Evolutionary conservation across 2,888 invertebrate species (phyloP).

Genomic region (Chymomyza caudatula): DNA sequence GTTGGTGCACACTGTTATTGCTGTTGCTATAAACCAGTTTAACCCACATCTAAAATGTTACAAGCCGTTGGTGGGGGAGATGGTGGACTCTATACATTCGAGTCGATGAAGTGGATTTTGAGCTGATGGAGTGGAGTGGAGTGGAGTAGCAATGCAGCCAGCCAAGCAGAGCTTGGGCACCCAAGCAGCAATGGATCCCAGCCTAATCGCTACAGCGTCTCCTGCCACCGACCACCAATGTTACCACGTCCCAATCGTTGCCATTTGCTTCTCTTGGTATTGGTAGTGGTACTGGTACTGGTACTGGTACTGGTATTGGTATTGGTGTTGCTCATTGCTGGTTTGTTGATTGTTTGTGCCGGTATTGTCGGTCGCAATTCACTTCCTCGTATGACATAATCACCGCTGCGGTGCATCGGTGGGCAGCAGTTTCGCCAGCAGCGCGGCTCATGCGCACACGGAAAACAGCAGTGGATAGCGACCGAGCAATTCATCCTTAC

Average conservation of each 20-base stretch:
- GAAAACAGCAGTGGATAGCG: slow-evolving; percentile 13
- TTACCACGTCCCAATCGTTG: slow-evolving; percentile 30
- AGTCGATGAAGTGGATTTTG: background rate
- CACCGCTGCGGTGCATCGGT: slow-evolving; percentile 28
- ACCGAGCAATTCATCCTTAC: slow-evolving; percentile 54
- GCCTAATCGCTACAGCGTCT: slow-evolving; percentile 6
- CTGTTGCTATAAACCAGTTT: background rate
- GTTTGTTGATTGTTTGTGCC: slow-evolving; percentile 12
- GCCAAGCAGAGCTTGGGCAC: slow-evolving; percentile 17
- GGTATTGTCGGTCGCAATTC: slow-evolving; percentile 36
- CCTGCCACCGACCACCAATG: slow-evolving; percentile 10
- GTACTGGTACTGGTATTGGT: too few relatives aligned
- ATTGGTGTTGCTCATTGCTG: too few relatives aligned
- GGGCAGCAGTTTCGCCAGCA: slow-evolving; percentile 35
- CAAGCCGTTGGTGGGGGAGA: background rate
- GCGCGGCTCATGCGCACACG: too few relatives aligned
- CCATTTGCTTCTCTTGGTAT: too few relatives aligned
- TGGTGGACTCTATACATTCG: background rate
- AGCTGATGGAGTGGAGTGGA: background rate
- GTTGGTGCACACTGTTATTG: too few relatives aligned
- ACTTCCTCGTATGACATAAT: slow-evolving; percentile 75
- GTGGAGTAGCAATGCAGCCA: background rate
- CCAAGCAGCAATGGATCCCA: slow-evolving; percentile 18
- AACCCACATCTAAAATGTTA: background rate
- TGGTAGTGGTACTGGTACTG: too few relatives aligned